These are phyloP conservation scores for Apodemus agrarius DNA, from an alignment of 2,797 vertebrate species.

Conservation along the genomic window DNA sequence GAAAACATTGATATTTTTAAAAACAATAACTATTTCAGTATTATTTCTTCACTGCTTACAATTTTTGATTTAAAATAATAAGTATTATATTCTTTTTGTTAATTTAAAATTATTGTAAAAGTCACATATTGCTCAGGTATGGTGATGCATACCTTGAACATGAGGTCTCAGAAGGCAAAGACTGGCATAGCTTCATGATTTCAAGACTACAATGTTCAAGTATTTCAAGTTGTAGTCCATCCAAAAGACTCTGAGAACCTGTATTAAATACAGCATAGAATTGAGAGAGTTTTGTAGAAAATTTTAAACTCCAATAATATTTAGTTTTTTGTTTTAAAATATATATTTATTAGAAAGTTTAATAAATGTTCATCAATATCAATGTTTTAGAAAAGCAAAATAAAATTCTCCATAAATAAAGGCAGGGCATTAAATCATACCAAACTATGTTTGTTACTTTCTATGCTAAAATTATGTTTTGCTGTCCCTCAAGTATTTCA, in stretches of 20 bases:
- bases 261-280: background rate
- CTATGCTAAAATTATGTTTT: constrained; percentile 1
- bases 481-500: background rate
- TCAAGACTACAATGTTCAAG: background rate
- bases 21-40: background rate
- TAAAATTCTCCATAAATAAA: background rate
- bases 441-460: background rate
- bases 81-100: background rate
- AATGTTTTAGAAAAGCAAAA: background rate
- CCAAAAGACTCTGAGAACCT: background rate
- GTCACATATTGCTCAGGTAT: background rate
- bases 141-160: background rate
- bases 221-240: background rate
- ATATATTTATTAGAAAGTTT: background rate
- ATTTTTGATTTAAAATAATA: background rate
- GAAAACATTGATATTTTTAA: background rate
- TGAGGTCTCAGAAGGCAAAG: no score
- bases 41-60: background rate
- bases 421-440: background rate
- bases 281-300: background rate
- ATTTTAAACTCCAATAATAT: background rate
- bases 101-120: constrained; percentile 14
- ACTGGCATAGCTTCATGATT: background rate
- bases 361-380: background rate
- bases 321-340: background rate